Evolutionary conservation across 2,113 vertebrate genomes (phyloP).

Genomic region (Carassius gibelio): DNA sequence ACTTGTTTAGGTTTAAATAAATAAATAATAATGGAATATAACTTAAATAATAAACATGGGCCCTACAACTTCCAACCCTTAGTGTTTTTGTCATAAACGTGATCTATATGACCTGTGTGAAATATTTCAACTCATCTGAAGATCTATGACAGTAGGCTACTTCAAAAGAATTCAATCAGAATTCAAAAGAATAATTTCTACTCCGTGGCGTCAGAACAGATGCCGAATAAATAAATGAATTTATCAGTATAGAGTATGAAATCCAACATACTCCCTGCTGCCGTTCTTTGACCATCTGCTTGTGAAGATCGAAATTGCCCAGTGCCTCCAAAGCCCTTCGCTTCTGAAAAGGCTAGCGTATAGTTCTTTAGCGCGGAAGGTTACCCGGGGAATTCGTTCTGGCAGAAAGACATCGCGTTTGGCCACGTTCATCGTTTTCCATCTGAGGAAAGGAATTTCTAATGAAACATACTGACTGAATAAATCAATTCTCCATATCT

Average conservation of each 20-base stretch:
- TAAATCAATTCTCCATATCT: not conserved
- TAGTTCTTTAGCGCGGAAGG: not conserved
- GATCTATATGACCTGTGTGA: not conserved
- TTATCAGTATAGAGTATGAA: not conserved
- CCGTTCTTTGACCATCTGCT: conserved; percentile 34
- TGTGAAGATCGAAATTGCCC: conserved; percentile 10
- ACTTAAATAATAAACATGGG: no score
- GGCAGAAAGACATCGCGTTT: not conserved
- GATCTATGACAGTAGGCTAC: not conserved
- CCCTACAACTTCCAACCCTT: not conserved
- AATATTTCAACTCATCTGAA: not conserved
- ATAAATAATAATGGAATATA: no score
- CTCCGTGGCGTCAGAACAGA: not conserved
- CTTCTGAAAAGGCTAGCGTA: conserved; percentile 35
- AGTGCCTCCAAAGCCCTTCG: conserved; percentile 32
- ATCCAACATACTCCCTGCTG: not conserved
- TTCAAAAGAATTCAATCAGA: not conserved
- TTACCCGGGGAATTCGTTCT: not conserved
- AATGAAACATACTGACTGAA: not conserved
- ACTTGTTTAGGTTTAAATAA: not conserved
- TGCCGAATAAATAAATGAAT: not conserved
- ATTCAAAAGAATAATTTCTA: not conserved
- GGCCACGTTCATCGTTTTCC: not conserved
- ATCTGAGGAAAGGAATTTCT: not conserved
- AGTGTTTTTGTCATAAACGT: not conserved